Conservation (phyloP, 2,888 invertebrate species). For the Trichopria drosophilae region DNA sequence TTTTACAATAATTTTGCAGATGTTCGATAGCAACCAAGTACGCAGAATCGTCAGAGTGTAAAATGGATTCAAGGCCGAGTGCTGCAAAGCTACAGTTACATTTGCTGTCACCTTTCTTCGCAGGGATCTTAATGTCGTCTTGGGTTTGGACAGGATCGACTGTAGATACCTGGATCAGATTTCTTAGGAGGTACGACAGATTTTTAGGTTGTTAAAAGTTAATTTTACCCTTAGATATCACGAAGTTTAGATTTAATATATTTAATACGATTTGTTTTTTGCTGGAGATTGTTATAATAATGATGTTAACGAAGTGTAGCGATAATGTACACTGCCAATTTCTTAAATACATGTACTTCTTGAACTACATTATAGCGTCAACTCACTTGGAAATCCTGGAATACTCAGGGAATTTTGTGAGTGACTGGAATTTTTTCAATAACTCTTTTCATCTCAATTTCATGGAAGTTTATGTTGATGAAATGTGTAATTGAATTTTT, state of each 20-base stretch:
- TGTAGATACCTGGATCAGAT: slow-evolving; percentile 82
- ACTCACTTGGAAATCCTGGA: too few relatives aligned
- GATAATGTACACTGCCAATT: too few relatives aligned
- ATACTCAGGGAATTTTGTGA: too few relatives aligned
- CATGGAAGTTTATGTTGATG: too few relatives aligned
- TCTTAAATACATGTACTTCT: too few relatives aligned
- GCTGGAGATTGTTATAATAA: too few relatives aligned
- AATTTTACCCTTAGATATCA: background rate
- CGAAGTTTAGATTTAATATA: slow-evolving; percentile 8
- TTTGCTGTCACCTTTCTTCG: slow-evolving; percentile 78
- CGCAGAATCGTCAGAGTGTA: slow-evolving; percentile 63
- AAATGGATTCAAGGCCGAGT: slow-evolving; percentile 73
- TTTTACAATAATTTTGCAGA: slow-evolving; percentile 47
- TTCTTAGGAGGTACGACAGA: slow-evolving; percentile 71
- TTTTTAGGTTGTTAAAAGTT: slow-evolving; percentile 5
- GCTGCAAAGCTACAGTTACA: slow-evolving; percentile 82
- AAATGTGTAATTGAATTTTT: too few relatives aligned
- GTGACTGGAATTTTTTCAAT: too few relatives aligned
- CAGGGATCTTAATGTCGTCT: slow-evolving; percentile 86
- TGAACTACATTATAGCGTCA: too few relatives aligned
- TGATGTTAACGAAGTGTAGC: too few relatives aligned
- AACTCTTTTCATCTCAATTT: too few relatives aligned
- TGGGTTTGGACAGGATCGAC: slow-evolving; percentile 93
- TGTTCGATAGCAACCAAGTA: slow-evolving; percentile 58
- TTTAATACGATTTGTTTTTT: background rate